Base-by-base conservation (phyloP, 2,888 invertebrate genomes). In the Eupithecia dodoneata region DNA sequence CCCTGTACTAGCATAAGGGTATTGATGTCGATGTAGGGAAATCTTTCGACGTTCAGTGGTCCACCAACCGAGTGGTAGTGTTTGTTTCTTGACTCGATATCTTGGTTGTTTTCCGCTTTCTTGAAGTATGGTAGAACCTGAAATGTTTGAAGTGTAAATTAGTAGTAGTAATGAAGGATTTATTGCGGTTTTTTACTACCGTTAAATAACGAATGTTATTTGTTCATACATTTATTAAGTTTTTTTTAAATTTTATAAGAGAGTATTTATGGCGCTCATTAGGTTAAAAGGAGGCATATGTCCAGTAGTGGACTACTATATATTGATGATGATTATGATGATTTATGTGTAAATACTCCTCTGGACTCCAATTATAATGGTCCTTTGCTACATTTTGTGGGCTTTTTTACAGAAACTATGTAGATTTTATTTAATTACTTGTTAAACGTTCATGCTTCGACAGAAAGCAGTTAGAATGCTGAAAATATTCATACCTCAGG, bases 101-200 rank as follows among this genome's bases (percentile, higher is more conserved):
- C 96, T 86, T 93, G 92, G 83, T 96, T 97, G 81, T 96, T 94
- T 90, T 97, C 97, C 0, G 96, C 94, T 89, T 96, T 97, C 75
- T 95, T 96, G 88, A 97, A 97, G 87, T 97, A 97, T 0, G 97
- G 97, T 18, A 97, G 91, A 0, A 97, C 91, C 95, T 95, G 90
- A 9, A 91, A 91, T 44, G 13, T 7, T 18, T n/a, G 30, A 59
- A 7, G 45, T 47, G 42, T 47, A 72, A 67, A 4, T 3, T 18
- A 10, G 59, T n/a, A 55, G 7, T 55, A n/a, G 7, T 18, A 9
- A 7, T n/a, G 6, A 18, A n/a, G 2, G n/a, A 7, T 10, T 30
- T 30, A 30, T 30, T 3, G 2, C 1, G 45, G 4, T 45, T 15
- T 52, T 2, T 52, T 52, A 52, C 12, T 52, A 52, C 49, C 49